Conservation (phyloP, 2,888 invertebrate genomes). For the Coleophora deauratella region DNA sequence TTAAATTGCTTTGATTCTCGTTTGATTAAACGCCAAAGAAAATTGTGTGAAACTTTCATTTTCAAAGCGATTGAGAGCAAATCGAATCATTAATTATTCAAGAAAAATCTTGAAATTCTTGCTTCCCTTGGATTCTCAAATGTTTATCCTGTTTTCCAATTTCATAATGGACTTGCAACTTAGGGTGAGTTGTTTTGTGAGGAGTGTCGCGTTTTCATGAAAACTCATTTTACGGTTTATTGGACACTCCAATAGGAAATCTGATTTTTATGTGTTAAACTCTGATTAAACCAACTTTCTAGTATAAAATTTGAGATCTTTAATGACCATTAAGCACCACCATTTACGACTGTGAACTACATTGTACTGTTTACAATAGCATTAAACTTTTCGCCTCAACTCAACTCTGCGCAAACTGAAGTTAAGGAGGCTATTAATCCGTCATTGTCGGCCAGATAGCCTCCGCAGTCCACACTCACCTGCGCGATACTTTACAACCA, state of each 20-base stretch:
- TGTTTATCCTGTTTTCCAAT: conserved; percentile 22
- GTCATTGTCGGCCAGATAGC: conserved; percentile 35
- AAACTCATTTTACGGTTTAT: too few species aligned
- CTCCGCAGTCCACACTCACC: conserved; percentile 4
- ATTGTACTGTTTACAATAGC: too few species aligned
- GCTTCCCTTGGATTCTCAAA: conserved; percentile 17
- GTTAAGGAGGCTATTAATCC: conserved; percentile 41
- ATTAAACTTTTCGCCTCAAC: conserved; percentile 31
- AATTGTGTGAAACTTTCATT: conserved; percentile 22
- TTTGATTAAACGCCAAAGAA: conserved; percentile 18
- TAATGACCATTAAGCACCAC: too few species aligned
- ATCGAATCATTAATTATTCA: conserved; percentile 23
- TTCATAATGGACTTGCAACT: background rate
- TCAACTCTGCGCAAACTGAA: conserved; percentile 35
- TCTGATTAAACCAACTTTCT: too few species aligned
- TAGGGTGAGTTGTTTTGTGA: background rate
- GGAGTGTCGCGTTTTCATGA: too few species aligned
- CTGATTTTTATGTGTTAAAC: too few species aligned
- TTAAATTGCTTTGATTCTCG: conserved; percentile 18
- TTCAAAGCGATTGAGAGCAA: conserved; percentile 16
- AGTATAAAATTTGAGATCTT: too few species aligned
- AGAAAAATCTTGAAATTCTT: conserved; percentile 20
- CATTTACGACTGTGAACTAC: too few species aligned
- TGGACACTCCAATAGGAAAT: too few species aligned
- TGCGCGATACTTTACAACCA: conserved; percentile 3